These are phyloP conservation scores for Temnothorax rugatulus DNA, from an alignment of 2,888 invertebrate species.

Conservation along the genomic window DNA sequence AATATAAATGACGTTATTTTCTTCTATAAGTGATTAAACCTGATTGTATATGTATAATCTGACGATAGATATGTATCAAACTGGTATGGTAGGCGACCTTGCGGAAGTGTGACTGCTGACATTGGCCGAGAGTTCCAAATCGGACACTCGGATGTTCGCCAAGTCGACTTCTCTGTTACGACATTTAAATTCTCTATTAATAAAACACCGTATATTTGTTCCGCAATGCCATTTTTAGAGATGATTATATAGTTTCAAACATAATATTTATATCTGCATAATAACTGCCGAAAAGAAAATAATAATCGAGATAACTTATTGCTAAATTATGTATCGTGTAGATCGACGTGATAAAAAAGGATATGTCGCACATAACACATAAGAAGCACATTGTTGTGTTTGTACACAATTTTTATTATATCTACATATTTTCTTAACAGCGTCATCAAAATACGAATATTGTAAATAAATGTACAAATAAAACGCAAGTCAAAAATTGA, in stretches of 20 bases:
- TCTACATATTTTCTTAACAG: slow-evolving; percentile 64
- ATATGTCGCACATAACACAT: background rate
- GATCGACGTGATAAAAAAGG: background rate
- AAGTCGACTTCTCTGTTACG: slow-evolving; percentile 66
- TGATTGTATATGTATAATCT: background rate
- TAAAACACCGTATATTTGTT: slow-evolving; percentile 55
- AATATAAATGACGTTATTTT: background rate
- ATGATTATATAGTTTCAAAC: background rate
- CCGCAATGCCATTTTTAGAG: background rate
- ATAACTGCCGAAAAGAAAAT: background rate
- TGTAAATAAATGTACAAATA: slow-evolving; percentile 64
- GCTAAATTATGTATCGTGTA: background rate
- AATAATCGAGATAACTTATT: slow-evolving; percentile 8
- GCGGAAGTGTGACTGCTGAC: slow-evolving; percentile 70
- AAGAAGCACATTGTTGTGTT: background rate
- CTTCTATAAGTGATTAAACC: background rate
- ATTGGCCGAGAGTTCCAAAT: slow-evolving; percentile 79
- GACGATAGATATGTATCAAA: background rate
- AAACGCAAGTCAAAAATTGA: slow-evolving; percentile 72
- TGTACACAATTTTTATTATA: slow-evolving; percentile 68
- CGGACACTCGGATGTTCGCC: slow-evolving; percentile 74
- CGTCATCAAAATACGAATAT: slow-evolving; percentile 70
- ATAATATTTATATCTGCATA: slow-evolving; percentile 5
- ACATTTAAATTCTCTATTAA: slow-evolving; percentile 61
- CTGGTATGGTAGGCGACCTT: slow-evolving; percentile 17